Conservation (phyloP, 2,797 vertebrate genomes). For the Notolabrus celidotus region DNA sequence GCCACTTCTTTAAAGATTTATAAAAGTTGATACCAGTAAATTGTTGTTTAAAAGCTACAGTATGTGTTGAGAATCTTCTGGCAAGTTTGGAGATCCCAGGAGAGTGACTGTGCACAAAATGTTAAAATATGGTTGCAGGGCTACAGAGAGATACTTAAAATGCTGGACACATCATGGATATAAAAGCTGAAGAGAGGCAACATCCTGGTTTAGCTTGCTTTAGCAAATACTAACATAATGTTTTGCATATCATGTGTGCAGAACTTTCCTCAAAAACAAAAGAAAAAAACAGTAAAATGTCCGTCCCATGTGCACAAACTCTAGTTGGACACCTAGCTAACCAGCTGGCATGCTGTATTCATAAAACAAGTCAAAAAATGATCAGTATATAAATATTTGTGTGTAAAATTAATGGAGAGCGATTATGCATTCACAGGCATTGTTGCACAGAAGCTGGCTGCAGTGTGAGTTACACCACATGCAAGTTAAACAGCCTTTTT, state of each 20-base stretch:
- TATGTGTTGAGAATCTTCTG: constrained; percentile 10
- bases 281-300: background rate
- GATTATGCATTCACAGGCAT: background rate
- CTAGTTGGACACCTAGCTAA: background rate
- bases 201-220: background rate
- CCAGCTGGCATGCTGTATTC: no score
- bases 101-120: constrained; percentile 7
- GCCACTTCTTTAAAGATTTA: background rate
- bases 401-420: background rate
- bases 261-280: background rate
- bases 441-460: background rate
- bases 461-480: background rate
- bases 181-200: background rate
- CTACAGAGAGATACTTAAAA: background rate
- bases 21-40: no score
- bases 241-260: background rate
- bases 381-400: background rate
- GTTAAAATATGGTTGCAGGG: background rate
- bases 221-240: background rate
- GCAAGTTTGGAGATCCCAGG: background rate
- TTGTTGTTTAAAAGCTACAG: background rate
- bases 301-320: background rate
- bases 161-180: background rate
- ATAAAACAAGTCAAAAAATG: background rate
- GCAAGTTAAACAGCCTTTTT: constrained; percentile 6